Conservation (phyloP, 2,888 invertebrate species). For the Sycophila texana region DNA sequence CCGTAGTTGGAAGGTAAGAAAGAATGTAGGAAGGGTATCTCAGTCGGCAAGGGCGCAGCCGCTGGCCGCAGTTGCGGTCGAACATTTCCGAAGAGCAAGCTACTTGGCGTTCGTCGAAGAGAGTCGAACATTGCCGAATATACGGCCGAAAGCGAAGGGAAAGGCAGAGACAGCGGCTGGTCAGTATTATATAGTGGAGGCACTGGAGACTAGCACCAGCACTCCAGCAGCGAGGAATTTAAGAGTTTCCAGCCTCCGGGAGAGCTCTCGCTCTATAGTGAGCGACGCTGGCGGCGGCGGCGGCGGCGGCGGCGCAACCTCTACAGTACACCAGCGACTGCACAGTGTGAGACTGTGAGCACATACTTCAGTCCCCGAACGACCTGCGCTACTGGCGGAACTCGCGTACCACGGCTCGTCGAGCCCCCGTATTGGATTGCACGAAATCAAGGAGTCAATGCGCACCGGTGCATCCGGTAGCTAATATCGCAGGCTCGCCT, state of each 20-base stretch:
- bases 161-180: neutral
- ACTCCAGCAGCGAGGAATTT: conserved; percentile 15
- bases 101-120: neutral
- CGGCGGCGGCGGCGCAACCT: neutral
- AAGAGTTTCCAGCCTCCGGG: conserved; percentile 48
- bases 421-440: neutral
- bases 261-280: too few relatives aligned
- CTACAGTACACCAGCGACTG: neutral
- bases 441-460: neutral
- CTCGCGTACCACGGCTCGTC: neutral
- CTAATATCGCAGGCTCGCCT: too few relatives aligned
- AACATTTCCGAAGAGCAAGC: neutral
- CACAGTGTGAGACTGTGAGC: too few relatives aligned
- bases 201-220: neutral
- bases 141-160: conserved; percentile 27
- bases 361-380: conserved; percentile 30
- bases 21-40: neutral
- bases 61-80: neutral
- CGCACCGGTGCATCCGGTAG: neutral
- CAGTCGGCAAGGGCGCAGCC: neutral
- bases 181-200: neutral
- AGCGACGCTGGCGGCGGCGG: conserved; percentile 2
- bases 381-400: conserved; percentile 42
- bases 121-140: conserved; percentile 7
- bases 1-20: neutral